phyloP scores from a whole-genome alignment of 2,797 vertebrate species.

The Schizopygopsis malacanthus region DNA sequence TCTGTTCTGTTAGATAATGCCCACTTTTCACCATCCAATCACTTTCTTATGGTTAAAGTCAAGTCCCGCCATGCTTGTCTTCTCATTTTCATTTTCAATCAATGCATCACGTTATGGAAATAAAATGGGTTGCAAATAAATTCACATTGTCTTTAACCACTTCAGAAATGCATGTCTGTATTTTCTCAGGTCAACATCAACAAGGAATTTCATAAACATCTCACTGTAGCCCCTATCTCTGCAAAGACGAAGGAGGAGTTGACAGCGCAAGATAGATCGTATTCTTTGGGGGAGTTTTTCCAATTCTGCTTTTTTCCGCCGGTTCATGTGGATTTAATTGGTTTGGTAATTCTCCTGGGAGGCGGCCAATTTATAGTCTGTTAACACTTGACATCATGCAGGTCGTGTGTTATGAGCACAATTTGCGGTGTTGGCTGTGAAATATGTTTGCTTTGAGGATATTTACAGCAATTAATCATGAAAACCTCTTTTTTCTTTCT shows the following conservation, averaged over 20 bases:
- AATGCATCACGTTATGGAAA: neutral
- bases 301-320: slow-evolving; percentile 7
- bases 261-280: slow-evolving; percentile 48
- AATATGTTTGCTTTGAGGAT: slow-evolving; percentile 54
- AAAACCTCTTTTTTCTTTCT: neutral
- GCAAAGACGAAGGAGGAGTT: slow-evolving; percentile 9
- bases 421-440: slow-evolving; percentile 51
- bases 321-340: slow-evolving; percentile 65
- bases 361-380: slow-evolving; percentile 63
- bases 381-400: slow-evolving; percentile 62
- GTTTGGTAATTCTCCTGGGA: slow-evolving; percentile 52
- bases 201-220: slow-evolving; percentile 45
- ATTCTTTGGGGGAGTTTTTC: slow-evolving; percentile 35
- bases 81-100: neutral
- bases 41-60: neutral
- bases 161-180: slow-evolving; percentile 32
- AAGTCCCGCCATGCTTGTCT: neutral
- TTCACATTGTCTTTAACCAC: neutral
- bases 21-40: neutral
- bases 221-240: neutral
- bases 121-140: slow-evolving; percentile 14
- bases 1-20: neutral
- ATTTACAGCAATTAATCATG: slow-evolving; percentile 36
- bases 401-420: slow-evolving; percentile 41
- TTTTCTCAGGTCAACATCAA: slow-evolving; percentile 17